A percentile compares a stretch with the other conserved stretches of the same genome.
These are phyloP conservation scores for Leptinotarsa rubiginosa DNA, from an alignment of 2,888 invertebrate species.

Conservation along the genomic window DNA sequence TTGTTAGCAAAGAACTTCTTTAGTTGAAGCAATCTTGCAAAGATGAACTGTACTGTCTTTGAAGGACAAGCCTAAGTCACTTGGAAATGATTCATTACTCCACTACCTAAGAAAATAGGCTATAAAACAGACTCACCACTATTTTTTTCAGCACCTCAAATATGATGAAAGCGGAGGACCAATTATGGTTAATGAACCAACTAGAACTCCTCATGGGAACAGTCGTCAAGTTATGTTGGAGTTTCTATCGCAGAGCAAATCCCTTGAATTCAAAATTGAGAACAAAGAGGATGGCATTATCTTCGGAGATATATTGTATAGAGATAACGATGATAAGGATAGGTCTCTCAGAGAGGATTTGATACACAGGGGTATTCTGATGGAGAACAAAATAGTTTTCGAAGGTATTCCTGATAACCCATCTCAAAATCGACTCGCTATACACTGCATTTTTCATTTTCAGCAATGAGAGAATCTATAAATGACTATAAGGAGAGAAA, in stretches of 20 bases:
- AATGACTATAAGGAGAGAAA: conserved; percentile 46
- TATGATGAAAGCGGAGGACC: conserved; percentile 39
- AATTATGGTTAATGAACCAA: conserved; percentile 30
- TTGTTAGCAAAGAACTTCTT: background rate
- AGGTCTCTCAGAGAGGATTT: conserved; percentile 46
- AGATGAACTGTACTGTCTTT: too few species aligned
- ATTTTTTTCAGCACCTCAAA: conserved; percentile 43
- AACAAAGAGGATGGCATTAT: conserved; percentile 46
- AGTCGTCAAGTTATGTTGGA: conserved; percentile 36
- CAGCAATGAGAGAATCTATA: conserved; percentile 43
- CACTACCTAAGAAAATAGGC: too few species aligned
- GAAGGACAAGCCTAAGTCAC: too few species aligned
- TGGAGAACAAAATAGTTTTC: conserved; percentile 19
- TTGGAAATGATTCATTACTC: too few species aligned
- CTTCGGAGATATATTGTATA: conserved; percentile 52
- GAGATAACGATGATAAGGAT: conserved; percentile 41
- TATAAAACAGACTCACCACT: background rate
- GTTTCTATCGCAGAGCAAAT: conserved; percentile 31
- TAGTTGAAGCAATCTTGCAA: background rate
- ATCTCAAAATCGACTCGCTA: background rate
- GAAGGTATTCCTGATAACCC: conserved; percentile 19
- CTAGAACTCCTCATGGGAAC: conserved; percentile 32
- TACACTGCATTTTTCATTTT: conserved; percentile 21
- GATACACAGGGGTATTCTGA: conserved; percentile 32
- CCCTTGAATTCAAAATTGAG: conserved; percentile 41